A percentile compares a stretch with the other conserved stretches of the same genome.
phyloP scores from a whole-genome alignment of 2,888 invertebrate genomes.

The Mystacides longicornis region DNA sequence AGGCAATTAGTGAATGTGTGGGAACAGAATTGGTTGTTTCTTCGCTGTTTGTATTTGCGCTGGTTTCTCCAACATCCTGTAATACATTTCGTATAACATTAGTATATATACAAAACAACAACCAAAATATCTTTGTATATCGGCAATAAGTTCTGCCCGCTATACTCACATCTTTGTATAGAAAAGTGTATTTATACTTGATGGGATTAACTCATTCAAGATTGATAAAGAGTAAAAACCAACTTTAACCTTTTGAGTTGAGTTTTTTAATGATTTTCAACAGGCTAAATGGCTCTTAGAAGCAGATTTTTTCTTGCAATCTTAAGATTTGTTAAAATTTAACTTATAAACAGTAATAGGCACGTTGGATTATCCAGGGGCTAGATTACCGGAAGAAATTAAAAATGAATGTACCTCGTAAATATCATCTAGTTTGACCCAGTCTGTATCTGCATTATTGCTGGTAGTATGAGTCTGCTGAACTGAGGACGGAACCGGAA shows the following conservation, averaged over 20 bases:
- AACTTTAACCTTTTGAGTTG: too few species aligned
- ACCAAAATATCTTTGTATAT: background rate
- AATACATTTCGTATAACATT: constrained; percentile 2
- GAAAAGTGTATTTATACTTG: background rate
- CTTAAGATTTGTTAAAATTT: too few species aligned
- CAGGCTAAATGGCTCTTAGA: too few species aligned
- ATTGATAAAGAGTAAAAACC: too few species aligned
- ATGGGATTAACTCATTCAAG: too few species aligned
- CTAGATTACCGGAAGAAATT: too few species aligned
- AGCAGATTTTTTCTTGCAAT: too few species aligned
- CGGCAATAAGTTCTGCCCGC: too few species aligned
- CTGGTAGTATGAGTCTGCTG: constrained; percentile 48
- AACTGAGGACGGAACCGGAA: constrained; percentile 48
- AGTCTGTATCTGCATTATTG: constrained; percentile 43
- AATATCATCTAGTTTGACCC: constrained; percentile 58
- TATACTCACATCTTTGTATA: background rate
- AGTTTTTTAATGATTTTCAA: too few species aligned
- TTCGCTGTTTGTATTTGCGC: constrained; percentile 34
- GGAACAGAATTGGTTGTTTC: constrained; percentile 56
- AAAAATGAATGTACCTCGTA: constrained; percentile 40
- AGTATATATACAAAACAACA: background rate
- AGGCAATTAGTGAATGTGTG: constrained; percentile 84
- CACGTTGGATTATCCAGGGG: too few species aligned
- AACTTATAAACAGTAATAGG: too few species aligned
- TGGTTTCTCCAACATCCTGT: constrained; percentile 52